Evolutionary conservation across 2,888 invertebrate genomes (phyloP), one percentile per base, ranked within the genome.

Genomic region (Ephialtes manifestator): DNA sequence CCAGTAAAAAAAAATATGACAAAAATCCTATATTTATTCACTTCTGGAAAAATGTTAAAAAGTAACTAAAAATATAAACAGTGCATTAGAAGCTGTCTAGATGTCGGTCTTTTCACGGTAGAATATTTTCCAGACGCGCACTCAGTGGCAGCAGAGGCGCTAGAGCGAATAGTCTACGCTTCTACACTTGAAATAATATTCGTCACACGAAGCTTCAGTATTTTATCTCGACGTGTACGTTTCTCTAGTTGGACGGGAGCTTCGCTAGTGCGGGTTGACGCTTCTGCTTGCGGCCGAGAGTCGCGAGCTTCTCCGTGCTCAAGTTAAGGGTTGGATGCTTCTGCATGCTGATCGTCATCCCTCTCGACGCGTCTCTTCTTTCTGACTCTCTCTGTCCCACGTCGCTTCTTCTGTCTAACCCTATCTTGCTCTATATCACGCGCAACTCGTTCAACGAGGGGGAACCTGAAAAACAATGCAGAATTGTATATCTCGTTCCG

Each of bases 181-280:
- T n/a, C 2, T 39, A 63, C 81, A 76, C 70, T 76, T 71, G 81
- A 81, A 81, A 81, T 63, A 81, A 81, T 81, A 81, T 81, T 81
- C 81, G 81, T 81, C 81, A 81, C 76, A 65, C 79, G 79, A 53
- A 18, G 79, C 75, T 70, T 48, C 83, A 20, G 65, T 77, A 77
- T 78, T 78, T 80, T 70, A 77, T 78, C 65, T 67, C 67, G n/a
- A 48, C 53, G 65, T 74, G 39, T 39, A 39, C 24, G 53, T 65
- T 53, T 39, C 76, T 53, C 20, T 53, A 10, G n/a, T 35, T 67
- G 28, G 68, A 58, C 48, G 68, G 51, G 53, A 51, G 58, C 48
- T 20, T 46, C 55, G 74, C n/a, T 55, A 46, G 55, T 39, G 70
- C 63, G 79, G 58, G 46, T 39, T 67, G 76, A 76, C 46, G 80